Evolutionary conservation across 2,797 vertebrate genomes (phyloP), one percentile per base, ranked within the genome.

Genomic region (Chaetophractus vellerosus): DNA sequence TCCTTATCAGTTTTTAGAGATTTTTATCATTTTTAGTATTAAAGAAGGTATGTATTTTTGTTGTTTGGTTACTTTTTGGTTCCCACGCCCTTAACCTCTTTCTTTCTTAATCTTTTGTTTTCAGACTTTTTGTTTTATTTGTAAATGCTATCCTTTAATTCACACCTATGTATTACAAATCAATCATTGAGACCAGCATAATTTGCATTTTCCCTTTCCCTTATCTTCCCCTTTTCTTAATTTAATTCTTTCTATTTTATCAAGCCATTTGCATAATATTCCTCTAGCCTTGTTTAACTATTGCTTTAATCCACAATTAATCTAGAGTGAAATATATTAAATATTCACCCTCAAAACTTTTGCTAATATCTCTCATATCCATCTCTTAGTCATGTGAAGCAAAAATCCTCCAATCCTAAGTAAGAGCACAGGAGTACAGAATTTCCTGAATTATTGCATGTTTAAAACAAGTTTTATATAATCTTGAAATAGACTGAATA

Each of bases 11-110:
- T 88, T 26, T 50, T 75, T 38, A 80, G 6, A 81, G n/a, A 69
- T 19, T 63, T 66, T 45, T 52, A 81, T n/a, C 61, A 83, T 55
- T 19, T 45, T 83, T 92, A 4, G 16, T 64, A 72, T 94, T 83
- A 38, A 55, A 4, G 1, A 84, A 61, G 31, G 14, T 24, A 79
- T 82, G 9, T 41, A 52, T 38, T 88, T 91, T 69, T 82, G 33
- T 82, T 38, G 18, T 45, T 45, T 45, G 45, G 45, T 45, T 71
- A 66, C 11, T 8, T 81, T 80, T 90, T 31, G n/a, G 33, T 69
- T 61, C 63, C 55, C 81, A 16, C 48, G 6, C 9, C 21, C n/a
- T 88, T 80, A 80, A 21, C 2, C 2, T 79, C 10, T 45, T 78
- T 79, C 10, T 45, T 78, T 61, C 33, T 45, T 71, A 84, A 45